Percentiles rank a stretch among this genome's conserved stretches.
These are phyloP conservation scores for Solea senegalensis DNA, from an alignment of 2,113 vertebrate genomes.

Conservation along the genomic window DNA sequence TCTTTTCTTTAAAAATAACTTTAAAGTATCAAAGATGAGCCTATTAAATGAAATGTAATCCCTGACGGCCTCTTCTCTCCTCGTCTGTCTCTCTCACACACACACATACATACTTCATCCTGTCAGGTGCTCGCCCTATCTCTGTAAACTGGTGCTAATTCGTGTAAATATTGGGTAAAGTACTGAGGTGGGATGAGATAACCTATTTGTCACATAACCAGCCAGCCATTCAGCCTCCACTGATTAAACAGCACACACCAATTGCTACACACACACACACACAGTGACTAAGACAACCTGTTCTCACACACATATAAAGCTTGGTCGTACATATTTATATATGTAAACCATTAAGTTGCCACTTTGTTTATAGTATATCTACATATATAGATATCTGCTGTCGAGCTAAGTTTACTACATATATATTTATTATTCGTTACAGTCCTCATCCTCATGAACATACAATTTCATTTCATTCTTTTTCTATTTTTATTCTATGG, in stretches of 20 bases:
- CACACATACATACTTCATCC: conserved; percentile 14
- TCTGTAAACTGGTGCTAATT: conserved; percentile 81
- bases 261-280: conserved; percentile 54
- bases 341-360: too few relatives aligned
- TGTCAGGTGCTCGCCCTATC: conserved; percentile 64
- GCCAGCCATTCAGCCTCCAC: conserved; percentile 78
- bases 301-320: not conserved
- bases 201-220: conserved; percentile 83
- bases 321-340: too few relatives aligned
- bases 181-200: conserved; percentile 79
- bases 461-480: too few relatives aligned
- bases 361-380: too few relatives aligned
- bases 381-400: too few relatives aligned
- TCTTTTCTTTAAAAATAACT: not conserved
- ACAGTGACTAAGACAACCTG: conserved; percentile 1
- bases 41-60: not conserved
- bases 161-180: conserved; percentile 85
- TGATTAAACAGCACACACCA: conserved; percentile 77
- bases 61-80: not conserved
- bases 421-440: too few relatives aligned
- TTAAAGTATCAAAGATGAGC: not conserved
- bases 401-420: too few relatives aligned
- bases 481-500: too few relatives aligned
- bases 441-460: too few relatives aligned
- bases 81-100: conserved; percentile 8